Conservation (phyloP, 2,113 vertebrate species). For the Cairina moschata region DNA sequence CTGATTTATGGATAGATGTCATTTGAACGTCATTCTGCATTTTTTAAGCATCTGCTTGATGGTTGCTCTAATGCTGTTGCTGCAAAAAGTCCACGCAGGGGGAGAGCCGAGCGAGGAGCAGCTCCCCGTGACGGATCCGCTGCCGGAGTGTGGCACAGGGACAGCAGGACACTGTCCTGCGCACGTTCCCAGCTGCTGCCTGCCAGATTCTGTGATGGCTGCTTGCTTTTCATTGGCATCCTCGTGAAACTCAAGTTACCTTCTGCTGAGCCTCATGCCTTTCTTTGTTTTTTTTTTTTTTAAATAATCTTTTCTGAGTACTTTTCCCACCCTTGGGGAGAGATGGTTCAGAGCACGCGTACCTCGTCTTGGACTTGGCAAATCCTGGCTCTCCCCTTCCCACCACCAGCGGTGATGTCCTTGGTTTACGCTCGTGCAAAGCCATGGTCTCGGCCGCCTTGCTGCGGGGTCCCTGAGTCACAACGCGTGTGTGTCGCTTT, state of each 20-base stretch:
- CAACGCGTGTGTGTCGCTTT: background rate
- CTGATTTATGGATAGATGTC: conserved; percentile 74
- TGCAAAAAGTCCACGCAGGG: conserved; percentile 34
- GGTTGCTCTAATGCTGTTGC: conserved; percentile 45
- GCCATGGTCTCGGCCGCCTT: background rate
- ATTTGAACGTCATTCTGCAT: conserved; percentile 64
- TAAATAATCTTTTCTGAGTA: background rate
- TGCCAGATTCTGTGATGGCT: background rate
- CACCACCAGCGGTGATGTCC: fast-evolving
- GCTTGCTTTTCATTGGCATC: background rate
- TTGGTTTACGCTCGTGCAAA: fast-evolving
- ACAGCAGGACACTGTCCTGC: background rate
- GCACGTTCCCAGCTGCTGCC: background rate
- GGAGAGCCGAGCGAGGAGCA: conserved; percentile 42
- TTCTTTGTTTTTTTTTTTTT: background rate
- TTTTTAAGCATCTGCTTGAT: conserved; percentile 69
- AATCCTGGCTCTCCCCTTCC: background rate
- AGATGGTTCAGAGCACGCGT: background rate
- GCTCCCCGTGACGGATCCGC: conserved; percentile 20
- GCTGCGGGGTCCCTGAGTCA: fast-evolving
- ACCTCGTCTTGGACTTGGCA: fast-evolving
- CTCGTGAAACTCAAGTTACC: background rate
- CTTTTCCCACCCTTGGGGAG: background rate
- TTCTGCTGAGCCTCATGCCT: background rate
- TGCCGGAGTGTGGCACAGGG: background rate